Conservation (phyloP, 2,888 invertebrate species). For the Halocaridina rubra region DNA sequence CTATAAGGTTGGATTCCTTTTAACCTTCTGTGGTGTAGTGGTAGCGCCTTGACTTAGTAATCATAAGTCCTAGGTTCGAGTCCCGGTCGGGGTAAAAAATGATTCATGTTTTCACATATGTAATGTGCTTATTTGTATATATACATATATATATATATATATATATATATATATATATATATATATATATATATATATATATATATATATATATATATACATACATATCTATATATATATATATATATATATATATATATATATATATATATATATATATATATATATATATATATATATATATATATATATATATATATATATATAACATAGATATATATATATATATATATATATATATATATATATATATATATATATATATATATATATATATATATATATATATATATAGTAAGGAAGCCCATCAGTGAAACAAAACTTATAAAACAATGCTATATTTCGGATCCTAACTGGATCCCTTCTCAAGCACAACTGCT, state of each 20-base stretch:
- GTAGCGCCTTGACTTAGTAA: too few relatives aligned
- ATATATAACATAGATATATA: not conserved
- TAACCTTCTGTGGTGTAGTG: too few relatives aligned
- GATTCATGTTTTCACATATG: not conserved
- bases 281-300: not conserved
- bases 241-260: not conserved
- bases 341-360: not conserved
- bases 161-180: not conserved
- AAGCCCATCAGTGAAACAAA: too few relatives aligned
- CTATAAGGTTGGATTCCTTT: too few relatives aligned
- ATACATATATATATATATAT: not conserved
- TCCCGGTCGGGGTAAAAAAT: too few relatives aligned
- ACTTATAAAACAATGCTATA: too few relatives aligned
- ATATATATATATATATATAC: constrained; percentile 15
- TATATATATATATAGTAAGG: not conserved
- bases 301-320: not conserved
- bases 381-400: constrained; percentile 10
- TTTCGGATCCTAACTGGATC: too few relatives aligned
- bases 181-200: constrained; percentile 25
- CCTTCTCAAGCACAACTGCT: too few relatives aligned
- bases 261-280: not conserved
- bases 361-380: not conserved
- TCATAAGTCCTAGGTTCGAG: too few relatives aligned
- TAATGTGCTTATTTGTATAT: not conserved
- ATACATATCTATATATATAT: not conserved